A percentile compares a stretch with the other conserved stretches of the same genome.
Conservation (phyloP, 2,113 vertebrate species). For the Percopsis transmontana region DNA sequence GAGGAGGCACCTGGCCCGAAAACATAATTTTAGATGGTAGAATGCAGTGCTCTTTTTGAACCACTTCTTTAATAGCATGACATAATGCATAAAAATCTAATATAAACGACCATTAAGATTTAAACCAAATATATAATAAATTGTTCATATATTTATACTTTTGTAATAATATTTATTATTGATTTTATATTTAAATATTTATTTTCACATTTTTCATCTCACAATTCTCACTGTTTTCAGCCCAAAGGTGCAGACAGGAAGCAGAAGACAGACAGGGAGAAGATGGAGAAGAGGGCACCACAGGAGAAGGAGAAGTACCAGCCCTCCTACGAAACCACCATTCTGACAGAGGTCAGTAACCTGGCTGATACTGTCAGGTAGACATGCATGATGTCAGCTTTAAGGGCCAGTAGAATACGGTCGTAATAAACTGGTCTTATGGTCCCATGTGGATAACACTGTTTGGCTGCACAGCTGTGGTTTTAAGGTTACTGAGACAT, state of each 20-base stretch:
- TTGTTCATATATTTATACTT: too few relatives aligned
- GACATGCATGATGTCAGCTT: not conserved
- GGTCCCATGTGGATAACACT: not conserved
- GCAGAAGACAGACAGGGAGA: conserved; percentile 96
- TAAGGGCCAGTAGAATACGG: too few relatives aligned
- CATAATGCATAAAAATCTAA: too few relatives aligned
- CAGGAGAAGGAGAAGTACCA: conserved; percentile 99
- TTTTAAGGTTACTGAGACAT: conserved; percentile 1
- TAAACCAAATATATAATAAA: too few relatives aligned
- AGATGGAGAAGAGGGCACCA: conserved; percentile 96
- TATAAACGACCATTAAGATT: too few relatives aligned
- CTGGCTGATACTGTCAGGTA: not conserved
- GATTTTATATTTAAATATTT: too few relatives aligned
- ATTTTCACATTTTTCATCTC: not conserved
- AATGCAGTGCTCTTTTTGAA: too few relatives aligned
- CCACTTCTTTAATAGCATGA: not conserved
- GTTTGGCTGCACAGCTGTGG: not conserved
- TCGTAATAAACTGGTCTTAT: too few relatives aligned
- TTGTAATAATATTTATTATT: too few relatives aligned
- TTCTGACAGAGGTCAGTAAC: conserved; percentile 90
- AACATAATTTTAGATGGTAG: not conserved
- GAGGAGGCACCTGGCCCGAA: not conserved
- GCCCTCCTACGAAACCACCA: conserved; percentile 96
- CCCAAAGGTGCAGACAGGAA: conserved; percentile 98
- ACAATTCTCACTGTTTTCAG: conserved; percentile 60